Base-by-base conservation (phyloP, 2,888 invertebrate species). In the Salticus scenicus region DNA sequence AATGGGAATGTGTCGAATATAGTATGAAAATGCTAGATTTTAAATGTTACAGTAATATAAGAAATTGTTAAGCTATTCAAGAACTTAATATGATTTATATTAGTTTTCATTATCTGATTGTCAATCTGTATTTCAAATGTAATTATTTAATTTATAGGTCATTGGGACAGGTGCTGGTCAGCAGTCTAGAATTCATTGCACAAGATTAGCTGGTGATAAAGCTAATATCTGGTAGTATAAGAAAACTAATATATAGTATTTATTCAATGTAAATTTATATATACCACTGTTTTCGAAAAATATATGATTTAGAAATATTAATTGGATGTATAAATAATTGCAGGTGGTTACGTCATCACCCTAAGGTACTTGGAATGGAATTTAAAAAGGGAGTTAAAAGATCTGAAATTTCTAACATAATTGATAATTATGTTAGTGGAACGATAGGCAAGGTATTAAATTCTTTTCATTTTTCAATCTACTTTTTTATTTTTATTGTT, bases 121-220 rank as follows among this genome's bases (percentile, higher is more conserved):
- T n/a, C n/a, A n/a, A n/a, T n/a, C n/a, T n/a, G n/a, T n/a, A n/a
- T n/a, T n/a, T n/a, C n/a, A n/a, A n/a, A n/a, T n/a, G n/a, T n/a
- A n/a, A n/a, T n/a, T n/a, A n/a, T n/a, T n/a, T n/a, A n/a, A n/a
- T n/a, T 63, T 85, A 12, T 95, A 96, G 93, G 95, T 97, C 17
- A 94, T 98, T 89, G 99, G 99, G 24, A 98, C 98, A 89, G 99
- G 99, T 33, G 99, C 99, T n/a, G 99, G 99, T 0, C 99, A 99
- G 91, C 99, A 99, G 92, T 98, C 98, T 0, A 94, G 99, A 88
- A 98, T 99, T 90, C 99, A 99, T 92, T 99, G 99, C 92, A 98
- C 98, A 0, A 94, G 98, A 89, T 93, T 99, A 89, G 99, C 99
- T 82, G 98, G 98, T 67, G 97, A 97, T 90, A 99, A 99, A 92